These are phyloP conservation scores for Mactra quadrangularis DNA, from an alignment of 1,140 invertebrate species.

Conservation along the genomic window DNA sequence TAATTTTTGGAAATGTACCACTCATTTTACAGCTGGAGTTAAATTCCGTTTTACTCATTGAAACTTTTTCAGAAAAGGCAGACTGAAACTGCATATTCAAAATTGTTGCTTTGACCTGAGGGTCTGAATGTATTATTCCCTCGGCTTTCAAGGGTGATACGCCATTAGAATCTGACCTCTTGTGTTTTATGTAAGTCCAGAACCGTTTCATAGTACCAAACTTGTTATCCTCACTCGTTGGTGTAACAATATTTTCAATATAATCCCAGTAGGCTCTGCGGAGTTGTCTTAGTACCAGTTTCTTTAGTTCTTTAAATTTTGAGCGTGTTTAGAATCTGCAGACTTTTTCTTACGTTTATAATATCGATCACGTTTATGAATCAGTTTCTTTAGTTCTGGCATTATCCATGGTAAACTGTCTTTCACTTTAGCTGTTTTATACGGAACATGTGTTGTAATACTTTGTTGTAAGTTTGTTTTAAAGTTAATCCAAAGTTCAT, in stretches of 20 bases:
- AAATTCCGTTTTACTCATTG: too few relatives aligned
- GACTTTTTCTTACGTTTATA: slow-evolving; percentile 30
- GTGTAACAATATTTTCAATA: too few relatives aligned
- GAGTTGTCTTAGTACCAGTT: slow-evolving; percentile 19
- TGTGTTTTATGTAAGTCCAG: slow-evolving; percentile 60
- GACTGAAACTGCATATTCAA: too few relatives aligned
- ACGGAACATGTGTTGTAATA: slow-evolving; percentile 7
- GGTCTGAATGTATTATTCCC: too few relatives aligned
- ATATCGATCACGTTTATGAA: background rate
- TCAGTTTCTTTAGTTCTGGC: background rate
- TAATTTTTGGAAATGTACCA: too few relatives aligned
- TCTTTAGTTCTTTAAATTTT: slow-evolving; percentile 38
- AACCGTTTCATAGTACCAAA: slow-evolving; percentile 46
- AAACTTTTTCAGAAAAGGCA: too few relatives aligned
- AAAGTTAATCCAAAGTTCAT: slow-evolving; percentile 21
- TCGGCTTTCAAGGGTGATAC: slow-evolving; percentile 39
- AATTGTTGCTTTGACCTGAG: too few relatives aligned
- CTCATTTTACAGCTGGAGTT: too few relatives aligned
- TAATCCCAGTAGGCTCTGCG: too few relatives aligned
- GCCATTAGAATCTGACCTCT: slow-evolving; percentile 20
- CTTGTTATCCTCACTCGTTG: too few relatives aligned
- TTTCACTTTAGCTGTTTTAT: slow-evolving; percentile 36
- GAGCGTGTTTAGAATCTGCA: background rate
- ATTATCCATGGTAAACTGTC: slow-evolving; percentile 31
- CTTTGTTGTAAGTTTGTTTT: background rate